Conservation (phyloP, 2,888 invertebrate species). For the Romanomermis culicivorax region DNA sequence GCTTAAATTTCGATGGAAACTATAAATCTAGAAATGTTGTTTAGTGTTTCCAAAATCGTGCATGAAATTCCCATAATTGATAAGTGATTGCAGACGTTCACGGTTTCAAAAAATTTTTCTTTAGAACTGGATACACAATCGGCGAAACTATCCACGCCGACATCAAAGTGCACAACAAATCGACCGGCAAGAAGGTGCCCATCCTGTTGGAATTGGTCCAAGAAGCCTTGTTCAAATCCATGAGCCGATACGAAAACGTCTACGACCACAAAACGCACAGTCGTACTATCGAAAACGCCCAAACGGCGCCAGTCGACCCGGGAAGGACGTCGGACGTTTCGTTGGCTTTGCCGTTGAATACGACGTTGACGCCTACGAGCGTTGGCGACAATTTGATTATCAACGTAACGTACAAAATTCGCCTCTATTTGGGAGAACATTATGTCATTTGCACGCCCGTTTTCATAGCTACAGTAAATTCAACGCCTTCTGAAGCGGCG, state of each 20-base stretch:
- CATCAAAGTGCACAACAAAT: not conserved
- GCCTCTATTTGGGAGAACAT: not conserved
- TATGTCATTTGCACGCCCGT: not conserved
- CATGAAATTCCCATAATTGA: too few relatives aligned
- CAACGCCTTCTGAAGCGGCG: too few relatives aligned
- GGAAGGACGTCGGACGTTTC: not conserved
- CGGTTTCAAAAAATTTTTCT: too few relatives aligned
- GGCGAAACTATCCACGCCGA: not conserved
- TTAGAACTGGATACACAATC: not conserved
- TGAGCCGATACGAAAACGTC: conserved; percentile 4
- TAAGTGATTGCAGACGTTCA: too few relatives aligned
- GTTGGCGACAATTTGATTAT: not conserved
- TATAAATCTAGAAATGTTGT: too few relatives aligned
- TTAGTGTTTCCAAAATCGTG: too few relatives aligned
- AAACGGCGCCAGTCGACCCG: not conserved
- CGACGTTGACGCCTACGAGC: not conserved
- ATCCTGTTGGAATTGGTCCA: not conserved
- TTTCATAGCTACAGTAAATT: not conserved
- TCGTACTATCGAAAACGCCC: not conserved
- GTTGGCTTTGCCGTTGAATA: not conserved
- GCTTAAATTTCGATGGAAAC: too few relatives aligned
- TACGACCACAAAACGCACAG: not conserved
- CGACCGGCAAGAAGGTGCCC: not conserved
- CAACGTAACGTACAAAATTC: not conserved
- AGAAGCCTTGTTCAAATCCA: not conserved